Percentiles rank a stretch among this genome's conserved stretches.
phyloP scores from a whole-genome alignment of 1,140 invertebrate genomes.

The Globodera ellingtonae region DNA sequence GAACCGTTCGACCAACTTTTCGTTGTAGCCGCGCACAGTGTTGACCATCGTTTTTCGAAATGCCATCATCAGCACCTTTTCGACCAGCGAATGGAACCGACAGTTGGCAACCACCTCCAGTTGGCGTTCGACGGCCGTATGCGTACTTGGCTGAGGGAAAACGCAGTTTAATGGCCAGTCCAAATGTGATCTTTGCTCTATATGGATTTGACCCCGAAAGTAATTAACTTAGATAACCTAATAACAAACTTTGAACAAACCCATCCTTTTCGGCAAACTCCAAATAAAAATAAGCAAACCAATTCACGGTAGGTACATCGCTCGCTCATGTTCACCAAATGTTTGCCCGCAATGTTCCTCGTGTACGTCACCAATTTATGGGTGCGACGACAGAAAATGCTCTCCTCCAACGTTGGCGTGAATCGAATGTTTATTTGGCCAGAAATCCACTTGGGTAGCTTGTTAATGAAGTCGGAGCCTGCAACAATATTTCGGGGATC shows the following conservation, averaged over 20 bases:
- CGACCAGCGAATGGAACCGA: conserved; percentile 38
- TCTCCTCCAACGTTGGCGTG: conserved; percentile 58
- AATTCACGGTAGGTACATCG: conserved; percentile 43
- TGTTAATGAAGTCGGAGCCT: conserved; percentile 61
- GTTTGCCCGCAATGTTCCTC: conserved; percentile 52
- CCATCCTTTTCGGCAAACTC: background rate
- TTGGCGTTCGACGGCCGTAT: conserved; percentile 35
- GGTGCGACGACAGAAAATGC: conserved; percentile 47
- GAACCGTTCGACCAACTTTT: conserved; percentile 49
- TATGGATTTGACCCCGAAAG: too few species aligned
- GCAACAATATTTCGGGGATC: too few species aligned
- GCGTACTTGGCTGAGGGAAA: conserved; percentile 2
- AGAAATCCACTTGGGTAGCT: conserved; percentile 60
- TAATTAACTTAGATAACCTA: too few species aligned
- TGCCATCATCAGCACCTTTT: conserved; percentile 47
- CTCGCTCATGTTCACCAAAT: conserved; percentile 52
- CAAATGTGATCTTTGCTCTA: too few species aligned
- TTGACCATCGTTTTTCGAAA: conserved; percentile 52
- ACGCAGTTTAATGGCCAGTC: background rate
- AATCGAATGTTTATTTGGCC: conserved; percentile 47
- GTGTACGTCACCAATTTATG: conserved; percentile 59
- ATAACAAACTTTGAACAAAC: too few species aligned
- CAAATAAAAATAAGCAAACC: conserved; percentile 23
- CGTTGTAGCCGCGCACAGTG: conserved; percentile 43
- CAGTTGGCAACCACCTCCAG: conserved; percentile 35